phyloP scores from a whole-genome alignment of 2,888 invertebrate genomes.

The Pardosa pseudoannulata region DNA sequence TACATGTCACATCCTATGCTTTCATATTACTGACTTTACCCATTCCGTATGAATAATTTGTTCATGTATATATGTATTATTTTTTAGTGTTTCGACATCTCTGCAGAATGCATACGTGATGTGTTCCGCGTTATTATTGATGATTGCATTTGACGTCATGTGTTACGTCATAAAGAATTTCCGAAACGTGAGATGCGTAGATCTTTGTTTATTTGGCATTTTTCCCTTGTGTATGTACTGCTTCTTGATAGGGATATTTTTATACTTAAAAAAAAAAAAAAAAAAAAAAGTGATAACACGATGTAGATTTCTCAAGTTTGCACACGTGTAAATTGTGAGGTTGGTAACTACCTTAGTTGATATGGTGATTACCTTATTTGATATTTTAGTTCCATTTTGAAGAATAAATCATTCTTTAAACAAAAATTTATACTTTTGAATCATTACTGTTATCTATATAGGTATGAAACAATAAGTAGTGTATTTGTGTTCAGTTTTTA shows the following conservation, averaged over 20 bases:
- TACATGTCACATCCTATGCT: too few relatives aligned
- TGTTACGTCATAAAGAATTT: constrained; percentile 56
- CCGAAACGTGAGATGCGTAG: constrained; percentile 20
- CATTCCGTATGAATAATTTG: too few relatives aligned
- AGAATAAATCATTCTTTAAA: too few relatives aligned
- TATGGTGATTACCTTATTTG: too few relatives aligned
- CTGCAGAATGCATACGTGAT: constrained; percentile 23
- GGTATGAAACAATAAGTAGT: too few relatives aligned
- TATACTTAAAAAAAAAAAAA: background rate
- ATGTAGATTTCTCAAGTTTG: background rate
- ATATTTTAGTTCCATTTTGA: too few relatives aligned
- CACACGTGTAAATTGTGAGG: constrained; percentile 7
- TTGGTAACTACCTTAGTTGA: too few relatives aligned
- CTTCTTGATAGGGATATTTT: background rate
- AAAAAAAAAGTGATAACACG: background rate
- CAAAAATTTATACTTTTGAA: too few relatives aligned
- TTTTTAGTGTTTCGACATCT: background rate
- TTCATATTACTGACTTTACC: too few relatives aligned
- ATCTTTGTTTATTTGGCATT: constrained; percentile 25
- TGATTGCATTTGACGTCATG: constrained; percentile 41
- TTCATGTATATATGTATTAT: too few relatives aligned
- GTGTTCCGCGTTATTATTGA: constrained; percentile 44
- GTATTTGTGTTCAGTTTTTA: too few relatives aligned
- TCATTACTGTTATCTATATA: too few relatives aligned
- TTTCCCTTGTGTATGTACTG: constrained; percentile 2